phyloP scores from a whole-genome alignment of 1,140 invertebrate species.

The Cyphomyrmex costatus region DNA sequence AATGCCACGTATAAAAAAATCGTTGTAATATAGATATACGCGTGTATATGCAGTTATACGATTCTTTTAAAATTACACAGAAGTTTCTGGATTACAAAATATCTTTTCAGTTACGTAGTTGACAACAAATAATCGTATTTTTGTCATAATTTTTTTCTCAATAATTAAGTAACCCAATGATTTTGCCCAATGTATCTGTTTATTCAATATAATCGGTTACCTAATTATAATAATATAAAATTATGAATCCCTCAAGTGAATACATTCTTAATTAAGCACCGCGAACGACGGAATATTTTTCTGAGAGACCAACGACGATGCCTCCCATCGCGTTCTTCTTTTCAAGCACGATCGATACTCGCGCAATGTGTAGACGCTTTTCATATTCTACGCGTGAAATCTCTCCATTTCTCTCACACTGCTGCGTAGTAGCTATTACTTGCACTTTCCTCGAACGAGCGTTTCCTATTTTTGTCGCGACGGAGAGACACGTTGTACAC shows the following conservation, averaged over 20 bases:
- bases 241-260: background rate
- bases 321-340: background rate
- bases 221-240: background rate
- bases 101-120: background rate
- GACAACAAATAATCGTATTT: background rate
- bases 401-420: conserved; percentile 11
- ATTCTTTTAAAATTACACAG: background rate
- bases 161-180: background rate
- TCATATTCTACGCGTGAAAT: conserved; percentile 29
- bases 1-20: conserved; percentile 19
- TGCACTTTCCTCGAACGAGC: conserved; percentile 50
- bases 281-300: background rate
- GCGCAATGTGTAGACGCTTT: background rate
- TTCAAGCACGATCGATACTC: conserved; percentile 8
- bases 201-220: background rate
- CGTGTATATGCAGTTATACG: background rate
- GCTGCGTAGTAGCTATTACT: conserved; percentile 42
- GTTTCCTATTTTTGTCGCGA: conserved; percentile 53
- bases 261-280: background rate
- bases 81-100: background rate
- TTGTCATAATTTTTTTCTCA: background rate
- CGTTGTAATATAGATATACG: background rate
- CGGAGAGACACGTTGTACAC: conserved; percentile 12
- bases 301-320: background rate
- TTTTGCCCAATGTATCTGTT: background rate